Conservation (phyloP, 2,113 vertebrate genomes). For the Esox niger region DNA sequence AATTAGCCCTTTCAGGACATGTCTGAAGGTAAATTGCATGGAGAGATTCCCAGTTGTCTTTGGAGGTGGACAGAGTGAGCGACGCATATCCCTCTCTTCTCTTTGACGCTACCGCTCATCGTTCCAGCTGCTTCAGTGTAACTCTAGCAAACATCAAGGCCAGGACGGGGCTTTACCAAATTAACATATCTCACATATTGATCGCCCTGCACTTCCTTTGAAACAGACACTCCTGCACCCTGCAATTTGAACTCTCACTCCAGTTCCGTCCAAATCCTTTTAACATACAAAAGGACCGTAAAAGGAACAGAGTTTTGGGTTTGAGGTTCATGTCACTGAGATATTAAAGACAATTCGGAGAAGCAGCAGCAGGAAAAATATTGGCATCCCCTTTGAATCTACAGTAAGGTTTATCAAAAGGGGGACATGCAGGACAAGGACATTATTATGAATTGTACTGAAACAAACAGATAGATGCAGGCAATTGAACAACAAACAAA, state of each 20-base stretch:
- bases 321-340: slow-evolving; percentile 19
- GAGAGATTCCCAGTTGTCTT: not conserved
- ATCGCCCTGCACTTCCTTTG: slow-evolving; percentile 76
- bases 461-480: not conserved
- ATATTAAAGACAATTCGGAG: slow-evolving; percentile 19
- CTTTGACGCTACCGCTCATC: slow-evolving; percentile 59
- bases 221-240: slow-evolving; percentile 72
- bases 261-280: slow-evolving; percentile 63
- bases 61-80: slow-evolving; percentile 4
- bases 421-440: not conserved
- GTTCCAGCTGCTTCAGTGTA: slow-evolving; percentile 81
- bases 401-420: not conserved
- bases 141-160: slow-evolving; percentile 85
- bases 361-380: slow-evolving; percentile 8
- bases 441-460: not conserved
- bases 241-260: slow-evolving; percentile 65
- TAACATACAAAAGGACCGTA: slow-evolving; percentile 40
- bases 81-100: slow-evolving; percentile 46
- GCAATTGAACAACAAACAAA: not conserved
- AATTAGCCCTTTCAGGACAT: too few species aligned
- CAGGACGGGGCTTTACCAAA: slow-evolving; percentile 76
- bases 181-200: slow-evolving; percentile 84
- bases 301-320: slow-evolving; percentile 16
- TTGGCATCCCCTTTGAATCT: not conserved
- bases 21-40: not conserved